Conservation (phyloP, 2,797 vertebrate species). For the Micropoecilia bifurca region DNA sequence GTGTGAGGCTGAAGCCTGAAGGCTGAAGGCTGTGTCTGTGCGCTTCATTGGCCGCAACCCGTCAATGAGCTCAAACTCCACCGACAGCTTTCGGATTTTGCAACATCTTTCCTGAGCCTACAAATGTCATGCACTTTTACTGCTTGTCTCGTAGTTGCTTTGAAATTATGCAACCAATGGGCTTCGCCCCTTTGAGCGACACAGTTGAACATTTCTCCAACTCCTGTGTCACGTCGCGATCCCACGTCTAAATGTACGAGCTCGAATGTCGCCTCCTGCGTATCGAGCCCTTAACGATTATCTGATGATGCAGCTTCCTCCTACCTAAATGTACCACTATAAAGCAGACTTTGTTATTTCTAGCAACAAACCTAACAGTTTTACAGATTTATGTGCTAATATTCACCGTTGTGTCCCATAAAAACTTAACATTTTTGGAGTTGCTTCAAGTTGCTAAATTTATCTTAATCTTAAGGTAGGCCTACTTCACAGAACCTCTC, state of each 20-base stretch:
- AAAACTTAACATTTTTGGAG: not conserved
- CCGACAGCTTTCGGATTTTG: not conserved
- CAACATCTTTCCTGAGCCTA: not conserved
- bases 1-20: not conserved
- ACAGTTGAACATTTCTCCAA: too few species aligned
- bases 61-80: not conserved
- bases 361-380: not conserved
- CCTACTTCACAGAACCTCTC: not conserved
- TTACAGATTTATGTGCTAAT: not conserved
- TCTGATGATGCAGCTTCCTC: not conserved
- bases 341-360: not conserved
- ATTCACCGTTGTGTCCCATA: not conserved
- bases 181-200: not conserved
- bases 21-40: not conserved
- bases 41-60: not conserved
- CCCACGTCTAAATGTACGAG: too few species aligned
- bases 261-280: too few species aligned
- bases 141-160: not conserved
- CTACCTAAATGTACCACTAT: not conserved
- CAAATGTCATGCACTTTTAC: not conserved
- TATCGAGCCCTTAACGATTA: not conserved
- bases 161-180: not conserved
- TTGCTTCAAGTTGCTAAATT: not conserved
- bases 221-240: too few species aligned
- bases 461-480: not conserved